Conservation (phyloP, 2,888 invertebrate genomes). For the Pimpla rufipes region DNA sequence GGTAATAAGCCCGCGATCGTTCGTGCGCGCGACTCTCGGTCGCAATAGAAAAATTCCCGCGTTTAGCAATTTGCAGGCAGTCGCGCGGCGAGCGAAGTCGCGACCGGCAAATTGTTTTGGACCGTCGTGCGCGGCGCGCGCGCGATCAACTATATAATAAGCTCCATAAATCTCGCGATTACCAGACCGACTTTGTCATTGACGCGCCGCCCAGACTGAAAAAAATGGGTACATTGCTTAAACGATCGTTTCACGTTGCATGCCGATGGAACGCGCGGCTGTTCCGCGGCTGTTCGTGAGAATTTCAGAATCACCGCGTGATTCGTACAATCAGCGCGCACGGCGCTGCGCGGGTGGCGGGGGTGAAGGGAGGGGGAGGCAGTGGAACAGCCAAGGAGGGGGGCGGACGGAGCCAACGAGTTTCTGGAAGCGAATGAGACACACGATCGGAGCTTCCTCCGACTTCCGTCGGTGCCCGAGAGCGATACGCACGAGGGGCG, state of each 20-base stretch:
- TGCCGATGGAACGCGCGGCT: background rate
- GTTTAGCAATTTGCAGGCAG: background rate
- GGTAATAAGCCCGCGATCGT: background rate
- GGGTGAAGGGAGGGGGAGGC: conserved; percentile 1
- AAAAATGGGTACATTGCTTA: conserved; percentile 15
- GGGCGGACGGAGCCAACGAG: conserved; percentile 2
- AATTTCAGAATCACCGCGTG: conserved; percentile 16
- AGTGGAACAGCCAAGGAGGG: too few relatives aligned
- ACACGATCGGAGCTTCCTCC: conserved; percentile 17
- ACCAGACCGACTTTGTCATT: background rate
- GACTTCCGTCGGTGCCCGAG: conserved; percentile 41
- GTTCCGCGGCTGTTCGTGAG: conserved; percentile 12
- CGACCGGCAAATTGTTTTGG: background rate
- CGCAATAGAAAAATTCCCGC: background rate
- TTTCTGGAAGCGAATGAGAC: conserved; percentile 29
- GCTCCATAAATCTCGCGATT: background rate
- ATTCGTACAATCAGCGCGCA: background rate
- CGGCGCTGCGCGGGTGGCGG: conserved; percentile 10
- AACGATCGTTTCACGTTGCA: conserved; percentile 14
- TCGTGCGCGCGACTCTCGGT: background rate
- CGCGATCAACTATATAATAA: too few relatives aligned
- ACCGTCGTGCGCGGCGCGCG: background rate
- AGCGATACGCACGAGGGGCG: background rate
- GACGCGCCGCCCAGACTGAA: background rate
- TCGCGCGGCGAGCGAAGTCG: background rate